These are phyloP conservation scores for Parambassis ranga DNA, from an alignment of 2,797 vertebrate species.

Conservation along the genomic window DNA sequence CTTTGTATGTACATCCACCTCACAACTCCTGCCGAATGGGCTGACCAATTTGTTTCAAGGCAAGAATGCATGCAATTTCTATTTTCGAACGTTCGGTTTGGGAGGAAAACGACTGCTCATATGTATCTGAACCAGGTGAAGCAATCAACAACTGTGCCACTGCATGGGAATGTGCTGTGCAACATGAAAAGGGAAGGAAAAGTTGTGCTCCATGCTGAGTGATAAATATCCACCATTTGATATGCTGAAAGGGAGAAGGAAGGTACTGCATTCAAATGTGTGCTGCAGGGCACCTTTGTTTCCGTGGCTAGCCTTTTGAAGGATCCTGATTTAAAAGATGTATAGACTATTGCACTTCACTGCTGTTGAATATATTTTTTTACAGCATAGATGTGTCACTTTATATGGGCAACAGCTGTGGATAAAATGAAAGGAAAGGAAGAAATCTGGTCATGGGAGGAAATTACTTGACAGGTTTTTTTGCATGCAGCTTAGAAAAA, in stretches of 20 bases:
- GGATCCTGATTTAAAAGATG: constrained; percentile 42
- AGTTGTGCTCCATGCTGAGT: constrained; percentile 67
- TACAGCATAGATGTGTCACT: background rate
- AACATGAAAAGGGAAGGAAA: constrained; percentile 52
- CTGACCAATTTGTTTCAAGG: background rate
- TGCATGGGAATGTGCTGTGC: constrained; percentile 41
- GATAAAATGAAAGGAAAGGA: background rate
- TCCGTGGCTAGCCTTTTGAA: constrained; percentile 50
- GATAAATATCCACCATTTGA: constrained; percentile 77
- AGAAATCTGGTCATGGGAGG: background rate
- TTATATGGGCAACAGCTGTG: background rate
- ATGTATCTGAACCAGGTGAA: constrained; percentile 33
- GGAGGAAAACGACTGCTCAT: background rate
- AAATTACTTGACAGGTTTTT: background rate
- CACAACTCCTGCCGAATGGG: background rate
- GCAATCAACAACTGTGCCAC: constrained; percentile 18
- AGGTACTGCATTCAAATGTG: constrained; percentile 70
- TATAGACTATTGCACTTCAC: constrained; percentile 12
- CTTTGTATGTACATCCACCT: background rate
- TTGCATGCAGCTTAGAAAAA: background rate
- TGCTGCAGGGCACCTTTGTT: constrained; percentile 69
- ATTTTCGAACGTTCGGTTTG: background rate
- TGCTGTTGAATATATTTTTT: constrained; percentile 12
- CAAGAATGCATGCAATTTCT: constrained; percentile 1
- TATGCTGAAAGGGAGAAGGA: constrained; percentile 55